Conservation (phyloP, 2,113 vertebrate species). For the Chloropsis hardwickii region DNA sequence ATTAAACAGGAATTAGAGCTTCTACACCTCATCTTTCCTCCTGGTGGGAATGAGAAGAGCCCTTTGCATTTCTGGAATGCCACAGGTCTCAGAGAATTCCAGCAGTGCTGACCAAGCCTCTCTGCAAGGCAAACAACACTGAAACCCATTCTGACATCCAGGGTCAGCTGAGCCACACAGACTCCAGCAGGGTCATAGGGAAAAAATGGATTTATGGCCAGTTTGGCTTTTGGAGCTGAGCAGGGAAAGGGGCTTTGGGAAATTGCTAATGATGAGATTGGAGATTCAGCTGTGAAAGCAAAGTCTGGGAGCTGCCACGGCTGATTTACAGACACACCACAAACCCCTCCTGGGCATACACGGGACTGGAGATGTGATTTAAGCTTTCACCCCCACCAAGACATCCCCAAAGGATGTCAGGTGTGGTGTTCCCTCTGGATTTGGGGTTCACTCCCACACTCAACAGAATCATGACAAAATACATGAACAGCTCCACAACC, state of each 20-base stretch:
- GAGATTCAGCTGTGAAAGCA: background rate
- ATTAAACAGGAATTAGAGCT: background rate
- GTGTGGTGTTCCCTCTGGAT: background rate
- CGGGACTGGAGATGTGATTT: accelerated
- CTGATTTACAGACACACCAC: background rate
- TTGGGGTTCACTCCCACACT: background rate
- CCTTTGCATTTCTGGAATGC: background rate
- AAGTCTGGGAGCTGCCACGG: background rate
- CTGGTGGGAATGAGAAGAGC: background rate
- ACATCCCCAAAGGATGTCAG: background rate
- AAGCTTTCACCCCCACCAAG: background rate
- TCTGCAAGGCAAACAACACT: background rate
- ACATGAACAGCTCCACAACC: accelerated
- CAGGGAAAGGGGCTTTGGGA: background rate
- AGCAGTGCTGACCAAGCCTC: background rate
- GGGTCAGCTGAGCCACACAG: background rate
- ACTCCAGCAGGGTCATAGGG: background rate
- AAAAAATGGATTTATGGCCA: background rate
- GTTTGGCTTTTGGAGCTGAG: background rate
- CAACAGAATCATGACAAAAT: background rate
- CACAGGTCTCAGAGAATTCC: background rate
- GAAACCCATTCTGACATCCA: background rate
- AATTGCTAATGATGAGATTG: background rate
- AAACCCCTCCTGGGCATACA: accelerated
- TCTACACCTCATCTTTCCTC: background rate